Percentiles rank a stretch among this genome's conserved stretches.
Conservation (phyloP, 2,797 vertebrate genomes). For the Vultur gryphus region DNA sequence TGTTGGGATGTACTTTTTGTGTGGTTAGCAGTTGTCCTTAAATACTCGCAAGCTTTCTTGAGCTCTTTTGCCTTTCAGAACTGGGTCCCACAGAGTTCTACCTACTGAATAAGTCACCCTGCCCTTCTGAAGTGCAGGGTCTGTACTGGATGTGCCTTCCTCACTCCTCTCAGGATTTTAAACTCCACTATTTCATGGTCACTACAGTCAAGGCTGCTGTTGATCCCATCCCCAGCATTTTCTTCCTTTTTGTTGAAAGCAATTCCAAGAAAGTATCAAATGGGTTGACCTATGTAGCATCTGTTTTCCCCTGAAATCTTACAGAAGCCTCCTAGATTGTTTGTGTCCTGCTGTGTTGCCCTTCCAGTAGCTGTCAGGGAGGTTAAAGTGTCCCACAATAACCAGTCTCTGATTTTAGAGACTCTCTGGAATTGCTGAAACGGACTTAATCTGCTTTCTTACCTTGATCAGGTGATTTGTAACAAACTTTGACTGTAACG, state of each 20-base stretch:
- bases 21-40: not conserved
- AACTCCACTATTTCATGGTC: not conserved
- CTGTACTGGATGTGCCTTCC: not conserved
- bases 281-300: not conserved
- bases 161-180: not conserved
- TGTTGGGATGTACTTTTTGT: not conserved
- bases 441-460: not conserved
- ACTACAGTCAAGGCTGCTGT: not conserved
- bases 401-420: not conserved
- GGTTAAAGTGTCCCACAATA: not conserved
- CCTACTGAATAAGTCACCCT: not conserved
- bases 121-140: not conserved
- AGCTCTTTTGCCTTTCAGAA: not conserved
- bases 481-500: not conserved
- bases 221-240: not conserved
- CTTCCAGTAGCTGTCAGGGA: not conserved
- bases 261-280: not conserved
- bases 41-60: not conserved
- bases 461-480: accelerated
- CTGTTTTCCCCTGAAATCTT: not conserved
- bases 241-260: not conserved
- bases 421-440: not conserved
- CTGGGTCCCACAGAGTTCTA: not conserved
- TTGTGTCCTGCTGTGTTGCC: not conserved
- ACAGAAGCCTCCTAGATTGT: not conserved